Evolutionary conservation across 2,113 vertebrate species (phyloP).

Genomic region (Rhodinocichla rosea): DNA sequence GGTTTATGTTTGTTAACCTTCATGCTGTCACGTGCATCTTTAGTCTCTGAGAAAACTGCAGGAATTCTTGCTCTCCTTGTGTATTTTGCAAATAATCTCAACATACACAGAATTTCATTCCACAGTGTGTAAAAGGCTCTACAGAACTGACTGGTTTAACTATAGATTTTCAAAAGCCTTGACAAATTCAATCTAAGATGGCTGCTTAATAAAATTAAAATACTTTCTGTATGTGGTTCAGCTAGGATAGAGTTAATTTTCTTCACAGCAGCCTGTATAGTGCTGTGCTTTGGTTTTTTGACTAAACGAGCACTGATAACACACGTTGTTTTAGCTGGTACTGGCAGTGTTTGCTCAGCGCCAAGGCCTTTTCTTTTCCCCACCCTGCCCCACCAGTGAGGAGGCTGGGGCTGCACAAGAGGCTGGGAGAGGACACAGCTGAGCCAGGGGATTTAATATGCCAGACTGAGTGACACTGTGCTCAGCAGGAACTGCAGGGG

Average conservation of each 20-base stretch:
- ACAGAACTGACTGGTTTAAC: not conserved
- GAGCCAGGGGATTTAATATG: not conserved
- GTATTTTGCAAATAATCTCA: not conserved
- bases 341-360: not conserved
- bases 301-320: not conserved
- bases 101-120: not conserved
- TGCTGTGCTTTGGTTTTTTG: not conserved
- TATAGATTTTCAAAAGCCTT: not conserved
- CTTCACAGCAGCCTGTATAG: not conserved
- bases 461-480: accelerated
- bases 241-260: not conserved
- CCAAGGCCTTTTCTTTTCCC: not conserved
- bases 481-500: not conserved
- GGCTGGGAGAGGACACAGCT: not conserved
- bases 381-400: not conserved
- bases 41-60: not conserved
- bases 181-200: not conserved
- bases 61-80: not conserved
- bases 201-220: not conserved
- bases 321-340: not conserved
- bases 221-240: not conserved
- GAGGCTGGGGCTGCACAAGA: not conserved
- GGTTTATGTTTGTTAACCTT: not conserved
- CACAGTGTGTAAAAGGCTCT: not conserved
- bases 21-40: not conserved